Percentiles rank a stretch among this genome's conserved stretches.
Conservation (phyloP, 2,888 invertebrate species). For the Alitta virens region DNA sequence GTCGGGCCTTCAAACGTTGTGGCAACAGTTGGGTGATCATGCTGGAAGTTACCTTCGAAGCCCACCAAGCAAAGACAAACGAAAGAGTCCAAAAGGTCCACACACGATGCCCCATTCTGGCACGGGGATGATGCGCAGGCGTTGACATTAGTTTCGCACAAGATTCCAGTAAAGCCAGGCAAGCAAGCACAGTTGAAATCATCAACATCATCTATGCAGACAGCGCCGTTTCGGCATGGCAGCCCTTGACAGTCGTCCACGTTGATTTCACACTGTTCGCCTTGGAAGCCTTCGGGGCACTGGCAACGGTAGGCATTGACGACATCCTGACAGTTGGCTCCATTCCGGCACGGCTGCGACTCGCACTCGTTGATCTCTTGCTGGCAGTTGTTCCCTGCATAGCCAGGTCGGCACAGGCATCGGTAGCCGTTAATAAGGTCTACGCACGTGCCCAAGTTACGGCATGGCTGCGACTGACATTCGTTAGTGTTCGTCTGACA, state of each 20-base stretch:
- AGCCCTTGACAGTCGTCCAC: constrained; percentile 37
- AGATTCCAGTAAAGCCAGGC: constrained; percentile 1
- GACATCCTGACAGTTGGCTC: constrained; percentile 20
- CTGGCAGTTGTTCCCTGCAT: constrained; percentile 65
- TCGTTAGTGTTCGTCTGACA: constrained; percentile 93
- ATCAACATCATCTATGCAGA: constrained; percentile 13
- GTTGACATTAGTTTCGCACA: constrained; percentile 59
- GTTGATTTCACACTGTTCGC: constrained; percentile 48
- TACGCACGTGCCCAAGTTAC: constrained; percentile 18
- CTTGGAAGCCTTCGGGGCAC: constrained; percentile 65
- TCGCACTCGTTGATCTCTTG: constrained; percentile 52
- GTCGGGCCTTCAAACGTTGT: no score
- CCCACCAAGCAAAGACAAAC: constrained; percentile 14
- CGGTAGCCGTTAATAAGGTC: constrained; percentile 20
- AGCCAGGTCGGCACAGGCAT: constrained; percentile 25
- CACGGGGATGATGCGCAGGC: constrained; percentile 65
- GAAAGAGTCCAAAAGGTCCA: constrained; percentile 37
- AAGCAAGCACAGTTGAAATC: constrained; percentile 15
- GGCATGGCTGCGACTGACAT: constrained; percentile 65
- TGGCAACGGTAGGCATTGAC: constrained; percentile 56
- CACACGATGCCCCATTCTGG: constrained; percentile 62
- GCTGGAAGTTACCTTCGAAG: constrained; percentile 6
- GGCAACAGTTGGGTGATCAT: no score
- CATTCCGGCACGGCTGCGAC: constrained; percentile 23
- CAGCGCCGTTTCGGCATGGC: constrained; percentile 9